Evolutionary conservation across 2,797 vertebrate genomes (phyloP).

Genomic region (Triplophysa bombifrons): DNA sequence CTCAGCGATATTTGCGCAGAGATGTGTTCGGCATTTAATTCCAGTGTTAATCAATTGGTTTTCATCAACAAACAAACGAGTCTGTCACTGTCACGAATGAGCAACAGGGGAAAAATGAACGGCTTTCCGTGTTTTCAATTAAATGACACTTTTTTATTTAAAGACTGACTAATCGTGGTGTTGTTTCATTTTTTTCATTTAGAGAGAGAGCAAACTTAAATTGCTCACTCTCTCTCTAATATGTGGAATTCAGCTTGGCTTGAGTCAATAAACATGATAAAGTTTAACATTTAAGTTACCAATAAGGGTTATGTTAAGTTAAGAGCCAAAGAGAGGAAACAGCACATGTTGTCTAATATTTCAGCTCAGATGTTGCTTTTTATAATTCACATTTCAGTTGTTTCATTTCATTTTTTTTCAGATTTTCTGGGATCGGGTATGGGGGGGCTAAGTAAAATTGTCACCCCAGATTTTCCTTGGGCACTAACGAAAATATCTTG

Average conservation of each 20-base stretch:
- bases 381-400: not conserved
- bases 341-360: slow-evolving; percentile 43
- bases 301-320: slow-evolving; percentile 67
- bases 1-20: slow-evolving; percentile 28
- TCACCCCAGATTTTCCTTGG: too few relatives aligned
- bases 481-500: too few relatives aligned
- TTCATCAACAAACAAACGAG: slow-evolving; percentile 39
- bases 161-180: not conserved
- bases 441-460: too few relatives aligned
- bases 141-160: not conserved
- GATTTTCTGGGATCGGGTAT: not conserved
- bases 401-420: not conserved
- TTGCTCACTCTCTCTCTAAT: not conserved
- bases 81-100: slow-evolving; percentile 4
- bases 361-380: not conserved
- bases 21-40: slow-evolving; percentile 40
- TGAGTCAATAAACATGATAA: not conserved
- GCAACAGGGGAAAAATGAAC: not conserved
- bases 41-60: slow-evolving; percentile 38
- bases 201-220: not conserved
- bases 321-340: slow-evolving; percentile 58
- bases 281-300: slow-evolving; percentile 69
- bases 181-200: slow-evolving; percentile 26
- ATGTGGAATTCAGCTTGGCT: slow-evolving; percentile 1
- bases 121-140: slow-evolving; percentile 5